Percentiles rank a stretch among this genome's conserved stretches.
Conservation (phyloP, 2,113 vertebrate species). For the Tamias sibiricus region DNA sequence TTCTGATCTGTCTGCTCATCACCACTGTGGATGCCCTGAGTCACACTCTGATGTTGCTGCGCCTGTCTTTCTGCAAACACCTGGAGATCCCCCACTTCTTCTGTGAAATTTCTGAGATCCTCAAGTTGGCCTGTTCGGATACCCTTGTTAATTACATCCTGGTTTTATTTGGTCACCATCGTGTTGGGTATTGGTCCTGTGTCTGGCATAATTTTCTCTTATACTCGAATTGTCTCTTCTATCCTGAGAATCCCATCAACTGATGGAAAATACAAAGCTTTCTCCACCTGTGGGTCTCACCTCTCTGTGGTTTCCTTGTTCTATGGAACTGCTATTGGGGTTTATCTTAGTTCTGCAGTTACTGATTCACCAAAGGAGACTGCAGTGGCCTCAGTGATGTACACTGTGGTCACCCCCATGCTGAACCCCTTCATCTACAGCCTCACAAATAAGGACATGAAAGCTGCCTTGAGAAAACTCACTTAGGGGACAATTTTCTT, state of each 20-base stretch:
- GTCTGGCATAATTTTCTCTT: slow-evolving; percentile 43
- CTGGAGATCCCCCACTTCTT: slow-evolving; percentile 60
- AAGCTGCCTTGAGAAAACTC: not conserved
- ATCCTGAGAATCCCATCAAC: not conserved
- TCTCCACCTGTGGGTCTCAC: slow-evolving; percentile 57
- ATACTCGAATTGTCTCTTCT: not conserved
- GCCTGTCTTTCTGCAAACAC: slow-evolving; percentile 46
- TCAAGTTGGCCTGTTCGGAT: slow-evolving; percentile 58
- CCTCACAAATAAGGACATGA: not conserved
- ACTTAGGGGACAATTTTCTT: not conserved
- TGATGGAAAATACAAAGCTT: not conserved
- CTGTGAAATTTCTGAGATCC: slow-evolving; percentile 46
- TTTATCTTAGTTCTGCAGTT: not conserved
- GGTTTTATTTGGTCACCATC: not conserved
- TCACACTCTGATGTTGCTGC: slow-evolving; percentile 18
- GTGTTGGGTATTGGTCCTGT: not conserved
- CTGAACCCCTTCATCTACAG: too few species aligned
- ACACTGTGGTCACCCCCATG: not conserved
- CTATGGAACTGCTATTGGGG: not conserved
- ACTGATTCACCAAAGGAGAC: not conserved
- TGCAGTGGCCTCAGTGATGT: not conserved
- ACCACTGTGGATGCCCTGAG: not conserved
- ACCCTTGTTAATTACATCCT: not conserved
- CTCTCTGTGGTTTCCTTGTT: slow-evolving; percentile 8
- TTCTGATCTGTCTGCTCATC: not conserved